These are phyloP conservation scores for Nerophis ophidion DNA, from an alignment of 2,113 vertebrate species.

Conservation along the genomic window DNA sequence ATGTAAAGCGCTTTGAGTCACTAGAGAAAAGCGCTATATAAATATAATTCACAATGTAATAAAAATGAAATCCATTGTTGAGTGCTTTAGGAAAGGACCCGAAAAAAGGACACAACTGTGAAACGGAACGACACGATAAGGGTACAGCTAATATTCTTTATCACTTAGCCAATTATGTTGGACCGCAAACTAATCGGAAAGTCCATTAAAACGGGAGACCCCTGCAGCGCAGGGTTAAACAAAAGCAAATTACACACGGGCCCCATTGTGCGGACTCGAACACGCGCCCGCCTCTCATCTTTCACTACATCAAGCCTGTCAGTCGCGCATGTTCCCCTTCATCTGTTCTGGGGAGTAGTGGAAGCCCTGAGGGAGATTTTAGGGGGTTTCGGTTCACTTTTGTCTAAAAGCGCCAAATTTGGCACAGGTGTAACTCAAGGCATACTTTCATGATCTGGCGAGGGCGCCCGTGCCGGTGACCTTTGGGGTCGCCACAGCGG, in stretches of 20 bases:
- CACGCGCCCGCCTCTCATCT: constrained; percentile 21
- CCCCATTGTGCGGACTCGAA: constrained; percentile 15
- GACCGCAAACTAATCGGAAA: constrained; percentile 70
- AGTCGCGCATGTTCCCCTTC: constrained; percentile 12
- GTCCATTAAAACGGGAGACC: constrained; percentile 72
- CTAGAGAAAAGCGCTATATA: no score
- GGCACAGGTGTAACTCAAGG: no score
- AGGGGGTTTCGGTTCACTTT: no score
- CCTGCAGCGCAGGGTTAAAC: constrained; percentile 67
- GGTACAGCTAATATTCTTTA: constrained; percentile 55
- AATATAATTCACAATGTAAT: no score
- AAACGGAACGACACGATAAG: constrained; percentile 29
- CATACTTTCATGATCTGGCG: no score
- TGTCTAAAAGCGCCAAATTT: no score
- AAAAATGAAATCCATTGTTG: constrained; percentile 1
- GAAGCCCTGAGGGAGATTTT: no score
- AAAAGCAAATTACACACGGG: constrained; percentile 66
- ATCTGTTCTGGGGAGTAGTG: constrained; percentile 37
- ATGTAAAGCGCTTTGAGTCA: no score
- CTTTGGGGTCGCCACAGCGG: no score
- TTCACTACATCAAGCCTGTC: constrained; percentile 10
- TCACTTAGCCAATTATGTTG: constrained; percentile 69
- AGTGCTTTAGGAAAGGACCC: not conserved
- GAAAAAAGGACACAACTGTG: not conserved
- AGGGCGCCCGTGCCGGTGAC: no score